Conservation (phyloP, 2,113 vertebrate genomes). For the Pyxicephalus adspersus region DNA sequence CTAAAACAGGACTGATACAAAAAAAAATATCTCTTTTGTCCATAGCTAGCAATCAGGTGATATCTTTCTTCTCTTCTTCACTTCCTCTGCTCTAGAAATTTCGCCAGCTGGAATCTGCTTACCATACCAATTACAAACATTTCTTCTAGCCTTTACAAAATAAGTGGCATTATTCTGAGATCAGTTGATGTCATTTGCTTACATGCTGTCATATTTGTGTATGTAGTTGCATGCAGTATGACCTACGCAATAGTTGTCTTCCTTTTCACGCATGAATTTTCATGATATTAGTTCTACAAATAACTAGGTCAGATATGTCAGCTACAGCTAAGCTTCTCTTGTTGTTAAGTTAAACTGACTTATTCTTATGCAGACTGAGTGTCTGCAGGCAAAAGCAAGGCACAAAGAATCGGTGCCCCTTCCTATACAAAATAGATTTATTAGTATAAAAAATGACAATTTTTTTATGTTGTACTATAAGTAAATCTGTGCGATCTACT, state of each 20-base stretch:
- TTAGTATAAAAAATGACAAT: neutral
- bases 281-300: slow-evolving; percentile 19
- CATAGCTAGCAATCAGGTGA: too few relatives aligned
- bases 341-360: neutral
- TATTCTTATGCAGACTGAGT: neutral
- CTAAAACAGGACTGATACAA: too few relatives aligned
- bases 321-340: neutral
- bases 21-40: too few relatives aligned
- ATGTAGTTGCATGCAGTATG: slow-evolving; percentile 1
- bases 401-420: neutral
- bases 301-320: neutral
- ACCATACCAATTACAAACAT: too few relatives aligned
- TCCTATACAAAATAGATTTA: neutral
- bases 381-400: neutral
- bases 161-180: too few relatives aligned
- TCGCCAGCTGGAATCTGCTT: too few relatives aligned
- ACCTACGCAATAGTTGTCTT: neutral
- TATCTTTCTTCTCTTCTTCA: too few relatives aligned
- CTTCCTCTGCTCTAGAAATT: too few relatives aligned
- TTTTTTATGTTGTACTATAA: neutral
- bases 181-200: too few relatives aligned
- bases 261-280: slow-evolving; percentile 17
- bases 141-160: too few relatives aligned
- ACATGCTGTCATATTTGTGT: slow-evolving; percentile 2
- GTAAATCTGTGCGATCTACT: too few relatives aligned